Conservation (phyloP, 2,888 invertebrate genomes). For the Tromatobia lineatoria region DNA sequence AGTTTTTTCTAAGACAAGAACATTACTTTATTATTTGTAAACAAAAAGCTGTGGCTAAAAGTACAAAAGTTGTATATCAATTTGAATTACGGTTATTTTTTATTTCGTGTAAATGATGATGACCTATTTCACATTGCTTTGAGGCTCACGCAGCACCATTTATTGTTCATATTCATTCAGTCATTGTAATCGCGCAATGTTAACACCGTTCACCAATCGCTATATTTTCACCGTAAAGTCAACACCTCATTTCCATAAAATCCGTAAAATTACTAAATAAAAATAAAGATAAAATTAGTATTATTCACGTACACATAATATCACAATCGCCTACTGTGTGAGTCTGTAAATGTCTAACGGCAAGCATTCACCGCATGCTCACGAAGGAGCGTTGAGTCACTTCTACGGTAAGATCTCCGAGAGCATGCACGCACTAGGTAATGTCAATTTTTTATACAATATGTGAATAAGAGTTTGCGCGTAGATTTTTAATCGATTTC, state of each 20-base stretch:
- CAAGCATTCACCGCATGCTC: constrained; percentile 81
- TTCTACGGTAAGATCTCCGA: constrained; percentile 85
- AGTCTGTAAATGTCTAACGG: constrained; percentile 76
- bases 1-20: too few species aligned
- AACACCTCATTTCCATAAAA: neutral
- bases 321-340: constrained; percentile 68
- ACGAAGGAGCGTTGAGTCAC: constrained; percentile 84
- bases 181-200: neutral
- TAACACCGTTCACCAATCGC: neutral
- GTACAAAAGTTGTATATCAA: neutral
- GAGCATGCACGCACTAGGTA: constrained; percentile 85
- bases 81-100: constrained; percentile 12
- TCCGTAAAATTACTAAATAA: constrained; percentile 5
- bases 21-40: too few species aligned
- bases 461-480: constrained; percentile 52
- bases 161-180: neutral
- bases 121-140: constrained; percentile 7
- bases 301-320: constrained; percentile 28
- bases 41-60: neutral
- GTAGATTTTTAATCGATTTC: constrained; percentile 42
- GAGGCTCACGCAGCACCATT: constrained; percentile 8
- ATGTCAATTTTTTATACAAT: constrained; percentile 79
- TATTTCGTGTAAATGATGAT: neutral
- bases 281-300: neutral
- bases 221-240: constrained; percentile 19